A percentile compares a stretch with the other conserved stretches of the same genome.
phyloP scores from a whole-genome alignment of 2,888 invertebrate genomes.

The Penaeus monodon region DNA sequence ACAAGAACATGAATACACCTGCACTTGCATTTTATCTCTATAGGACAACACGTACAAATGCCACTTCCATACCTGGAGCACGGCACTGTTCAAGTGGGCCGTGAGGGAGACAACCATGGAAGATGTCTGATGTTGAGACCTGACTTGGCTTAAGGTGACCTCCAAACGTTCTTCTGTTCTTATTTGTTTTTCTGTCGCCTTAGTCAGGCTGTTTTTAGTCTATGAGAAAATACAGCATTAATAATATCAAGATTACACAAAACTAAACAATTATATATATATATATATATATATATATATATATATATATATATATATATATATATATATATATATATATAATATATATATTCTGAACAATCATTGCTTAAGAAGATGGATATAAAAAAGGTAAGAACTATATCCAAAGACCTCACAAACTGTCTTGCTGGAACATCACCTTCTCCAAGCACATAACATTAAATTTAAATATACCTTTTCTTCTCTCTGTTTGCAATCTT shows the following conservation, averaged over 20 bases:
- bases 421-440: too few relatives aligned
- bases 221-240: not conserved
- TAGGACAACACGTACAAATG: not conserved
- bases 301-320: too few relatives aligned
- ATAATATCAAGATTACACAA: not conserved
- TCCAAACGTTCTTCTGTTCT: constrained; percentile 26
- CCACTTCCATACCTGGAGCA: not conserved
- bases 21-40: too few relatives aligned
- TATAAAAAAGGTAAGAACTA: too few relatives aligned
- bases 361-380: too few relatives aligned
- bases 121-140: not conserved
- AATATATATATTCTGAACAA: not conserved
- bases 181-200: constrained; percentile 17
- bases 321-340: too few relatives aligned
- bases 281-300: too few relatives aligned
- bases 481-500: constrained; percentile 10
- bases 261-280: too few relatives aligned
- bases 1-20: too few relatives aligned
- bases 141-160: constrained; percentile 6
- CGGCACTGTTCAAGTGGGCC: not conserved
- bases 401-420: too few relatives aligned
- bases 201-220: constrained; percentile 10
- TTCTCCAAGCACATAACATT: too few relatives aligned
- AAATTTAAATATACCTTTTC: constrained; percentile 11
- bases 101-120: not conserved